Percentiles rank a stretch among this genome's conserved stretches.
Evolutionary conservation across 2,113 vertebrate genomes (phyloP).

Genomic region (Aegotheles bennettii): DNA sequence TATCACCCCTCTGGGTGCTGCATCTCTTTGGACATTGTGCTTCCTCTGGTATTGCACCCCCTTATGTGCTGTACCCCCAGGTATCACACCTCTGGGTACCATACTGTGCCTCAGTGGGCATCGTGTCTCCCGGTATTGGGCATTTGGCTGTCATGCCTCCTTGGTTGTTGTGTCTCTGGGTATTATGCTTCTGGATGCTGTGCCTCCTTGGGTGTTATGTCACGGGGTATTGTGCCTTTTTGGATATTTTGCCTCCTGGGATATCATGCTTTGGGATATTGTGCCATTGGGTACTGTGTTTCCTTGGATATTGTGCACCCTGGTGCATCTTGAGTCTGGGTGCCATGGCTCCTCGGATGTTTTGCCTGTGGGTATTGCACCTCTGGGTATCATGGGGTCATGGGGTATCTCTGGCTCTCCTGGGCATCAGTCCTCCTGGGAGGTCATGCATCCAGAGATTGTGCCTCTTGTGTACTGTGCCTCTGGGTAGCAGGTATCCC

Average conservation of each 20-base stretch:
- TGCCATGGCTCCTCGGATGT: fast-evolving
- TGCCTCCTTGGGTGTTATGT: background rate
- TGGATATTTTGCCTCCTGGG: background rate
- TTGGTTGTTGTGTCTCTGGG: background rate
- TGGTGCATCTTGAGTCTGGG: background rate
- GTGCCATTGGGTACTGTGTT: background rate
- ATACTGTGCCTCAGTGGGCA: too few species aligned
- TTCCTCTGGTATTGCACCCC: background rate
- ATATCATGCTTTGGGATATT: background rate
- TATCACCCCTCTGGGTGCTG: fast-evolving
- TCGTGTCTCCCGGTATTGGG: too few species aligned
- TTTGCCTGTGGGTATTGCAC: background rate
- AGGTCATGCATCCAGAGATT: too few species aligned
- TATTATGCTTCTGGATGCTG: background rate
- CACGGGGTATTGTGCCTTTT: background rate
- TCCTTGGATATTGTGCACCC: background rate
- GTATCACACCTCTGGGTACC: background rate
- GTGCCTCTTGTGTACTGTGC: too few species aligned
- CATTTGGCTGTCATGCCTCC: background rate
- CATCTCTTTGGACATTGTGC: background rate
- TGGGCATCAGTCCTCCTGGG: too few species aligned
- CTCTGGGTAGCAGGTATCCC: too few species aligned
- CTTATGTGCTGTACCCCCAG: background rate
- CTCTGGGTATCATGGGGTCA: too few species aligned
- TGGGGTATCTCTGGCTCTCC: too few species aligned